These are phyloP conservation scores for Sinocyclocheilus grahami DNA, from an alignment of 2,113 vertebrate genomes.

Conservation along the genomic window DNA sequence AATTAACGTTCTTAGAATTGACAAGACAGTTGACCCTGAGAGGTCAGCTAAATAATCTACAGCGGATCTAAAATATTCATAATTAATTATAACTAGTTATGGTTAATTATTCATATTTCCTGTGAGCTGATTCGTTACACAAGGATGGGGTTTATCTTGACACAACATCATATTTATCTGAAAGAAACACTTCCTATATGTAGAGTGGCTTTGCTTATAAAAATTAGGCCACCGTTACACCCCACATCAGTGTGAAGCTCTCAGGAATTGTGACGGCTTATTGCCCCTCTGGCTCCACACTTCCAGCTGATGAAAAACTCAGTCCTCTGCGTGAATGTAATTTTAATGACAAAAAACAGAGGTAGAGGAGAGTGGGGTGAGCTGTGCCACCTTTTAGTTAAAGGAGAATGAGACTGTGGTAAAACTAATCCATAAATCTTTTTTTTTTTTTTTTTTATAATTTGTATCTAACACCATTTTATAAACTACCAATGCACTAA, in stretches of 20 bases:
- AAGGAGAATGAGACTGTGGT: neutral
- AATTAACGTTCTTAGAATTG: too few species aligned
- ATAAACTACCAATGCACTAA: too few species aligned
- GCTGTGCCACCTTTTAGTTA: neutral
- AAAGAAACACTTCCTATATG: neutral
- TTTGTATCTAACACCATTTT: too few species aligned
- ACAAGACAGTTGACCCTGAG: too few species aligned
- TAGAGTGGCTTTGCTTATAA: neutral
- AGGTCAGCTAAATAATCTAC: too few species aligned
- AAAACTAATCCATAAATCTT: neutral
- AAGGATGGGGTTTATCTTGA: neutral
- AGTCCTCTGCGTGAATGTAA: neutral
- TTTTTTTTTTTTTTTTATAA: too few species aligned
- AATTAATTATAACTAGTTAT: too few species aligned
- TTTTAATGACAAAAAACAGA: neutral
- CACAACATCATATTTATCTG: constrained; percentile 3
- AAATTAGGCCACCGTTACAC: constrained; percentile 27
- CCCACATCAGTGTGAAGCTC: constrained; percentile 27
- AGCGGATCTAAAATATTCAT: too few species aligned
- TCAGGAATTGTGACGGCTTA: constrained; percentile 18
- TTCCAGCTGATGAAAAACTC: neutral
- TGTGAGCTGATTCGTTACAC: too few species aligned
- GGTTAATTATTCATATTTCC: too few species aligned
- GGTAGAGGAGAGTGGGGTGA: neutral
- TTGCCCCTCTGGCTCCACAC: neutral